Conservation (phyloP, 2,888 invertebrate species). For the Tridacna gigas region DNA sequence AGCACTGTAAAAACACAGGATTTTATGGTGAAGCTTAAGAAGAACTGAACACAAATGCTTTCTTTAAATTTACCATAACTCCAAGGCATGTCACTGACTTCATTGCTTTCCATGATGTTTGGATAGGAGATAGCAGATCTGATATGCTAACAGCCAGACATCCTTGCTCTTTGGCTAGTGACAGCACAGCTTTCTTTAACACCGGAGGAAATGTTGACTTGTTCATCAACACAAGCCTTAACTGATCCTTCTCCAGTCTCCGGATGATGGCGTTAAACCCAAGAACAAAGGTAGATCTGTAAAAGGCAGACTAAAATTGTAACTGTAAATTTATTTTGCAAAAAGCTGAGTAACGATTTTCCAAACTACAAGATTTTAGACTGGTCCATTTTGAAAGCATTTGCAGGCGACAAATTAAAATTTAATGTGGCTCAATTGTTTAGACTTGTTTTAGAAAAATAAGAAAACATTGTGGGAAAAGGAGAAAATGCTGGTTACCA, state of each 20-base stretch:
- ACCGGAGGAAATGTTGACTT: not conserved
- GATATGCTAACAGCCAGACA: constrained; percentile 4
- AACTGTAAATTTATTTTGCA: too few species aligned
- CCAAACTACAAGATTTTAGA: too few species aligned
- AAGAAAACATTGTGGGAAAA: not conserved
- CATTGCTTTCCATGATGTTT: constrained; percentile 2
- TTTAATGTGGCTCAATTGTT: too few species aligned
- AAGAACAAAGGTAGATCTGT: constrained; percentile 14
- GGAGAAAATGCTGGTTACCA: not conserved
- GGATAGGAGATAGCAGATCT: constrained; percentile 1
- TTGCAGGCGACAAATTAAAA: too few species aligned
- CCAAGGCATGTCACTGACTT: constrained; percentile 14
- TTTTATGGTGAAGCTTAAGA: too few species aligned
- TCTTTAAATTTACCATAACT: not conserved
- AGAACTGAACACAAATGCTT: too few species aligned
- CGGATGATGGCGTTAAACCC: constrained; percentile 16
- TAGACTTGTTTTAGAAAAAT: too few species aligned
- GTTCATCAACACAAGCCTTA: constrained; percentile 11
- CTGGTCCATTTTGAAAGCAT: too few species aligned
- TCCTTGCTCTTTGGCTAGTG: constrained; percentile 1
- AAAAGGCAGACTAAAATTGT: not conserved
- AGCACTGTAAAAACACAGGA: too few species aligned
- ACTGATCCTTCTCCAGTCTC: not conserved
- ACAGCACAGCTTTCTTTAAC: constrained; percentile 12
- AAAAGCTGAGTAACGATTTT: too few species aligned